Evolutionary conservation across 1,140 invertebrate genomes (phyloP).

Genomic region (Aphelenchoides avenae): DNA sequence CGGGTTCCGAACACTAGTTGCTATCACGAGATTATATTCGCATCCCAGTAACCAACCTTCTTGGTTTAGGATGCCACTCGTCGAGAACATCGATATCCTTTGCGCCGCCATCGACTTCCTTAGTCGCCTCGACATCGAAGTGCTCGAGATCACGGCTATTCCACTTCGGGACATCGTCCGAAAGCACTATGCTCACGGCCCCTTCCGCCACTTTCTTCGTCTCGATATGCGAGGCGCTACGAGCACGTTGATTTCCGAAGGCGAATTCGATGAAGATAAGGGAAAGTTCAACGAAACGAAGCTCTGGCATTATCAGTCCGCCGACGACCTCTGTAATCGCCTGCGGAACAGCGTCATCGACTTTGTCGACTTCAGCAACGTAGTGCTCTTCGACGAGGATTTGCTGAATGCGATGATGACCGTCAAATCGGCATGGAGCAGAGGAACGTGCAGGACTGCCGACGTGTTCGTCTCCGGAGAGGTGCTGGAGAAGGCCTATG

Average conservation of each 20-base stretch:
- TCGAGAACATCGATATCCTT: no score
- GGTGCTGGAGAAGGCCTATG: neutral
- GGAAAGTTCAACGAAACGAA: constrained; percentile 2
- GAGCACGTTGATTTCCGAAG: neutral
- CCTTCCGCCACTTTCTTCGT: neutral
- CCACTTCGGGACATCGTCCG: neutral
- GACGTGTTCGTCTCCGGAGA: neutral
- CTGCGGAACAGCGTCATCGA: constrained; percentile 1
- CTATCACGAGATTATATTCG: no score
- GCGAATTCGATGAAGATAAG: no score
- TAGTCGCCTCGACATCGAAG: neutral
- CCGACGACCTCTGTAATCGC: neutral
- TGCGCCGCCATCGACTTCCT: constrained; percentile 1
- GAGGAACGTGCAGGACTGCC: neutral
- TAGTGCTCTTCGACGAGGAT: neutral
- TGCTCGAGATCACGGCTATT: neutral
- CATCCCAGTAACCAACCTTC: no score
- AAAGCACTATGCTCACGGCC: neutral
- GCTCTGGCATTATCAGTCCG: constrained; percentile 2
- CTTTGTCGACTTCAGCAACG: neutral
- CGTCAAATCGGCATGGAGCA: constrained; percentile 1
- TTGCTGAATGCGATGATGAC: neutral
- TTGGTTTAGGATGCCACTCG: no score
- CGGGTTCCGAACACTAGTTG: no score
- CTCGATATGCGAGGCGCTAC: constrained; percentile 3